Base-by-base conservation (phyloP, 2,888 invertebrate genomes). In the Deilephila elpenor region DNA sequence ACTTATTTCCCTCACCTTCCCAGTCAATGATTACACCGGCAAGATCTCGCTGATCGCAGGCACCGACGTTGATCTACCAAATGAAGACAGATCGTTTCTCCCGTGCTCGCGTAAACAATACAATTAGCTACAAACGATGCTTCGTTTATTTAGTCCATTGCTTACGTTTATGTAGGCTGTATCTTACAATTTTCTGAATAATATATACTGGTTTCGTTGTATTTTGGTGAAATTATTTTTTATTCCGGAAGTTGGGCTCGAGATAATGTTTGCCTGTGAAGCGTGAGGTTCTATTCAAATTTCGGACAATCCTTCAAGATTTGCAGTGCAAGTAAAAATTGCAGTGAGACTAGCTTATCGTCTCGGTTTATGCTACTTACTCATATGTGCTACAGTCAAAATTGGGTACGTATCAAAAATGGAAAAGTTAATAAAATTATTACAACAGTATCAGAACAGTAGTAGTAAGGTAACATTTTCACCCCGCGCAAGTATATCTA, bases 71-170 rank as follows among this genome's bases (percentile, higher is more conserved):
- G 37, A 71, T 59, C 59, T 37, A 37, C 37, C 71, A 73, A 73
- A 73, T 73, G 73, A 73, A 73, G 73, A 73, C 61, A 37, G 71
- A 73, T 73, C 53, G 70, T 14, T 20, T 34, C 53, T 25, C 56
- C 20, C 25, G 32, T 25, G 56, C 56, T 67, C 64, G n/a, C 34
- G n/a, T 67, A 67, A 67, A 67, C 44, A 67, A 44, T 67, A 67
- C 64, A 67, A 67, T 67, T 67, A 67, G 44, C 64, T 20, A 44
- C 20, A 14, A 44, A 67, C 44, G 20, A 20, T 5, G 44, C 37
- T 64, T 44, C 14, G 14, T 62, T 62, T 11, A 44, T 44, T 14
- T 25, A 44, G 44, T 59, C 71, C 17, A n/a, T 71, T 32, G 32
- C 5, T 71, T n/a, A 32, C 34, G 29, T 59, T 59, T n/a, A 32